A percentile compares a stretch with the other conserved stretches of the same genome.
Conservation (phyloP, 2,797 vertebrate genomes). For the Darevskia nairensis region DNA sequence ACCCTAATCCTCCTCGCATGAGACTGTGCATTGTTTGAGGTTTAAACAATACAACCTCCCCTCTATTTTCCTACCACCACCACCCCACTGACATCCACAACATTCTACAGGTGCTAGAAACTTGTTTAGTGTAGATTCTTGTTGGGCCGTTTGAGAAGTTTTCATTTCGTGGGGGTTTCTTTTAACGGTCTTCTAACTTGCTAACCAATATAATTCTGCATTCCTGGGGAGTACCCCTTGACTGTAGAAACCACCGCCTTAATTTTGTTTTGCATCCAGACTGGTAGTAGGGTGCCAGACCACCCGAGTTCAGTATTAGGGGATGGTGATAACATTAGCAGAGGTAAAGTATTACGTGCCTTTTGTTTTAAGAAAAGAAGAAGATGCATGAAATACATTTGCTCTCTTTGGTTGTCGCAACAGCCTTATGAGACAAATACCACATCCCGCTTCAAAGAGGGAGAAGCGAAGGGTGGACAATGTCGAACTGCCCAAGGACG, state of each 20-base stretch:
- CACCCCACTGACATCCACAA: neutral
- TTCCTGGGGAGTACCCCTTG: neutral
- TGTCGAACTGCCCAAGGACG: no score
- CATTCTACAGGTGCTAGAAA: neutral
- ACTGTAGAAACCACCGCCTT: no score
- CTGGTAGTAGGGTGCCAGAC: neutral
- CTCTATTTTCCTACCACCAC: neutral
- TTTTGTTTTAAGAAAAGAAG: no score
- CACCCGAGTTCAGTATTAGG: no score
- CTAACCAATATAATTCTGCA: neutral
- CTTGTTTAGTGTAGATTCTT: neutral
- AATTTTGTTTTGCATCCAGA: no score
- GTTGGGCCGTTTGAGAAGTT: neutral
- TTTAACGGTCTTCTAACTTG: neutral
- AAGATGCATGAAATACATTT: no score
- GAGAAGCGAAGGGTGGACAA: no score
- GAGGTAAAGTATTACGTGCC: no score
- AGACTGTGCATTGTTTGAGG: neutral
- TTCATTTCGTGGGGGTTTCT: neutral
- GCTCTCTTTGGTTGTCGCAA: no score
- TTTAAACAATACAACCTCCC: neutral
- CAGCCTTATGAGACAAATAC: no score
- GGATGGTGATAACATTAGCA: no score
- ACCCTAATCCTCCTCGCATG: neutral
- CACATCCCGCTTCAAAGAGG: no score